Evolutionary conservation across 2,888 invertebrate species (phyloP), one percentile per base, ranked within the genome.

Genomic region (Gari tellinella): DNA sequence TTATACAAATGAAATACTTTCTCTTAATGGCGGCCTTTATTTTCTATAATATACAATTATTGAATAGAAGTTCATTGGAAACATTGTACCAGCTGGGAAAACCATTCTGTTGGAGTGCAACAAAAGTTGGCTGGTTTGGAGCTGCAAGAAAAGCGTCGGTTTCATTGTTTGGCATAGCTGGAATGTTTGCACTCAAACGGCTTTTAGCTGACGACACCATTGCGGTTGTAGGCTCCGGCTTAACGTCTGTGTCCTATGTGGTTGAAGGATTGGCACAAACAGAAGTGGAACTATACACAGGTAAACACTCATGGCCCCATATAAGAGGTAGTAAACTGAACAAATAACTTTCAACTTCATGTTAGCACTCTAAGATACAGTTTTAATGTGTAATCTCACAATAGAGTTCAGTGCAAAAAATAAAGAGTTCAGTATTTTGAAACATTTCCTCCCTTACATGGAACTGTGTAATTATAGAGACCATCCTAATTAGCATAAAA

Each of bases 71-170:
- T 14, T 46, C 58, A 14, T 48, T 82, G 48, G 83, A 83, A 26
- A 78, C 77, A 10, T 48, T 85, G 31, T 85, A 80, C 43, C 81
- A 80, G 45, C 43, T 85, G n/a, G 80, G 81, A 37, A 46, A 63
- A 14, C 84, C 84, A 23, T 78, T 83, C 64, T 85, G 84, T 56
- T 85, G 84, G 84, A 48, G 68, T 12, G 41, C 82, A 0, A 76
- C 70, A 15, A 72, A 73, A 26, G 72, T 85, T 12, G 84, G 83
- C 5, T 76, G 63, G 72, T 83, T 74, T 40, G 73, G 67, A 8
- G 53, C 74, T 0, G 25, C 72, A 1, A 75, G 58, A 38, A 65
- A 53, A 2, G 45, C n/a, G 0, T 38, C 72, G 1, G 45, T 65
- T 17, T 57, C 72, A 1, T 15, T 83, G 1, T 15, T 72, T n/a